Evolutionary conservation across 2,888 invertebrate species (phyloP).

Genomic region (Melolontha melolontha): DNA sequence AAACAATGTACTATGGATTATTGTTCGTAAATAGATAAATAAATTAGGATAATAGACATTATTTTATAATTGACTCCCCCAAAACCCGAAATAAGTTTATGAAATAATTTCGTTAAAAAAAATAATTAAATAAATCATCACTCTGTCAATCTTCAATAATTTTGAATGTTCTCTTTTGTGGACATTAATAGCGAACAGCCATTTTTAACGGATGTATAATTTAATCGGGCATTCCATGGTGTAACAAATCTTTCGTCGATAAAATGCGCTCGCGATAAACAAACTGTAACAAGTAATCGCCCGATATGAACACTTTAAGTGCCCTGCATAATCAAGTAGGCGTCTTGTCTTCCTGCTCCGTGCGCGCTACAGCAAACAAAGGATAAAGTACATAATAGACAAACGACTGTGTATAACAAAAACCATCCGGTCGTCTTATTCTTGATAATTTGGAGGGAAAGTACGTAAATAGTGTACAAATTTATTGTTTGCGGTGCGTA

Average conservation of each 20-base stretch:
- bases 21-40: no score
- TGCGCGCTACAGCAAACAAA: neutral
- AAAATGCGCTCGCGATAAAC: conserved; percentile 44
- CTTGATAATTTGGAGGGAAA: no score
- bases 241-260: conserved; percentile 46
- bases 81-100: no score
- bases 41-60: no score
- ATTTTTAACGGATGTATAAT: conserved; percentile 4
- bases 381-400: conserved; percentile 1
- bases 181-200: conserved; percentile 19
- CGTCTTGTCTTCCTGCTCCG: conserved; percentile 5
- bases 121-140: no score
- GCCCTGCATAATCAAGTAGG: conserved; percentile 27
- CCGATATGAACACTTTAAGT: conserved; percentile 28
- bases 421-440: neutral
- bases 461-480: no score
- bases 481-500: no score
- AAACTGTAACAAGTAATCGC: conserved; percentile 28
- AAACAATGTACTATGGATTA: no score
- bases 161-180: neutral
- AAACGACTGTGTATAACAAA: conserved; percentile 26
- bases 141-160: no score
- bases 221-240: conserved; percentile 8
- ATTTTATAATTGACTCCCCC: no score
- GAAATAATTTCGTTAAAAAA: no score